Percentiles rank a stretch among this genome's conserved stretches.
Evolutionary conservation across 2,888 invertebrate species (phyloP).

Genomic region (Mylabris sibirica): DNA sequence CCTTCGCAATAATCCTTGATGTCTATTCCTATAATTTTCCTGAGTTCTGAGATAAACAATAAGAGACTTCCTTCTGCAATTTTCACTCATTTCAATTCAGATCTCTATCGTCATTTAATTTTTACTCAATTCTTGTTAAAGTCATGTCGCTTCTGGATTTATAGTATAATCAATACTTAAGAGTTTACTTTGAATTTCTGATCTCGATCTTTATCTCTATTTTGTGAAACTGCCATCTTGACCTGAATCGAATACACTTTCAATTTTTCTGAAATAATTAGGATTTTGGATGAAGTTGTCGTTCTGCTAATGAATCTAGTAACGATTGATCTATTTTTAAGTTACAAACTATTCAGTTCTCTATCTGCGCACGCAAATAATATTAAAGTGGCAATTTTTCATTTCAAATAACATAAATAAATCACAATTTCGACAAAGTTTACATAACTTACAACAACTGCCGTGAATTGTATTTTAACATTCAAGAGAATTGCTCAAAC

Average conservation of each 20-base stretch:
- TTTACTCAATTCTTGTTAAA: too few species aligned
- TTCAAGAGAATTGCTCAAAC: neutral
- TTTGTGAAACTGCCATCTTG: neutral
- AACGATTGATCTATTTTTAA: neutral
- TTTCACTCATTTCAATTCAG: too few species aligned
- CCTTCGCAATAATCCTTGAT: too few species aligned
- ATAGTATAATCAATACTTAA: too few species aligned
- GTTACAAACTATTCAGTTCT: slow-evolving; percentile 52
- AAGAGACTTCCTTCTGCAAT: too few species aligned
- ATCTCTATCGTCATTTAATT: too few species aligned
- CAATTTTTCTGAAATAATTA: neutral
- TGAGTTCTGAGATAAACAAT: too few species aligned
- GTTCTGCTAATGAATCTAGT: neutral
- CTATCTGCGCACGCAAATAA: neutral
- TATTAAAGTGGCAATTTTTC: neutral
- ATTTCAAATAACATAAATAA: neutral
- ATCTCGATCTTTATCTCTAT: neutral
- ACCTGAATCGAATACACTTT: too few species aligned
- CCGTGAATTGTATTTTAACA: too few species aligned
- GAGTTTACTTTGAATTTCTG: too few species aligned
- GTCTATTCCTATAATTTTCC: too few species aligned
- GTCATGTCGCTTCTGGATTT: too few species aligned
- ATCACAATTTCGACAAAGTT: neutral
- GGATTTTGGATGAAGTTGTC: neutral
- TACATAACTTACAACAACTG: neutral